Evolutionary conservation across 2,888 invertebrate genomes (phyloP).

Genomic region (Blera fallax): DNA sequence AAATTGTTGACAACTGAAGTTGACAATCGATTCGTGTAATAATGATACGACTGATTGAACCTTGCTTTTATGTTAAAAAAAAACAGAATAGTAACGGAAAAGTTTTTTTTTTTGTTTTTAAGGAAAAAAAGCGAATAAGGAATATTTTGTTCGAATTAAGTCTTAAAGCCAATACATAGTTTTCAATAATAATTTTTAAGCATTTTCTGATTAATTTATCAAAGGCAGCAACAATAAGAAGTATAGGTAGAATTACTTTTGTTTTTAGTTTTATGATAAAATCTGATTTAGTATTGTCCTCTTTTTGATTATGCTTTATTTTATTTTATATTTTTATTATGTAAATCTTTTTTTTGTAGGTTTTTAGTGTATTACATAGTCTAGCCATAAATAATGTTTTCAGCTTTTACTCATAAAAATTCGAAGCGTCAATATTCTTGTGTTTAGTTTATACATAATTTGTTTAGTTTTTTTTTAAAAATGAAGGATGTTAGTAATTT

Average conservation of each 20-base stretch:
- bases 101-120: background rate
- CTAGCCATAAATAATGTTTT: slow-evolving; percentile 32
- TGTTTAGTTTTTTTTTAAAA: too few species aligned
- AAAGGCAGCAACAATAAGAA: slow-evolving; percentile 28
- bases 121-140: background rate
- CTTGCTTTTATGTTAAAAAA: slow-evolving; percentile 42
- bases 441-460: too few species aligned
- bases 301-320: slow-evolving; percentile 75
- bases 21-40: slow-evolving; percentile 62
- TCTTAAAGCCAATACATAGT: slow-evolving; percentile 33
- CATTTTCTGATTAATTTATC: slow-evolving; percentile 29
- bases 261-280: slow-evolving; percentile 48
- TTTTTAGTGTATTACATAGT: slow-evolving; percentile 17
- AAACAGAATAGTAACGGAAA: slow-evolving; percentile 1
- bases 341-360: slow-evolving; percentile 12
- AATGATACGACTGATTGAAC: slow-evolving; percentile 56
- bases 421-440: too few species aligned
- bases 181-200: slow-evolving; percentile 18
- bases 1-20: slow-evolving; percentile 49
- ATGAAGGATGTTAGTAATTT: too few species aligned
- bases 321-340: slow-evolving; percentile 72
- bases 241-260: slow-evolving; percentile 23
- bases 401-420: too few species aligned
- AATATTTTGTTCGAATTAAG: slow-evolving; percentile 41
- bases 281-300: slow-evolving; percentile 64